A percentile compares a stretch with the other conserved stretches of the same genome.
Conservation (phyloP, 2,113 vertebrate species). For the Ibidorhyncha struthersii region DNA sequence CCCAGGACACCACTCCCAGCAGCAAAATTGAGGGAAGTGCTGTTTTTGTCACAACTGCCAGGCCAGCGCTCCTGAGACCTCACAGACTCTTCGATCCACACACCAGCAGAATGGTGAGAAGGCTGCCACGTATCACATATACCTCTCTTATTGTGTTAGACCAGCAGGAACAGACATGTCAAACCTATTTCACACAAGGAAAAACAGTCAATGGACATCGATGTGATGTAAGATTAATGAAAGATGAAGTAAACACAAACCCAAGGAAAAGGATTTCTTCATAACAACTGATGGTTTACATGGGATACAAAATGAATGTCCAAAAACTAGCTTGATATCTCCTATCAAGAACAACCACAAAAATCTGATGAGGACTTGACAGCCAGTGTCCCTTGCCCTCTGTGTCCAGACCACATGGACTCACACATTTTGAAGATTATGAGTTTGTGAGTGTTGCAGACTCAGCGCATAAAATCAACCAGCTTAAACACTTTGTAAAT, state of each 20-base stretch:
- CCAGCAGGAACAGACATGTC: neutral
- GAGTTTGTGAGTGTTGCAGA: neutral
- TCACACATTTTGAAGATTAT: neutral
- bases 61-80: neutral
- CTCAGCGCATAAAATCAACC: neutral
- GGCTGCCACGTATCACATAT: neutral
- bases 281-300: neutral
- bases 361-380: neutral
- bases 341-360: neutral
- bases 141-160: neutral
- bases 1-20: neutral
- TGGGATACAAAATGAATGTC: neutral
- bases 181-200: neutral
- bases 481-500: neutral
- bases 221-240: neutral
- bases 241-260: neutral
- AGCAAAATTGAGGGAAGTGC: neutral
- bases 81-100: neutral
- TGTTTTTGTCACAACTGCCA: neutral
- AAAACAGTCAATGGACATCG: neutral
- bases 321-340: neutral
- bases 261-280: neutral
- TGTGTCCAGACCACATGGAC: neutral
- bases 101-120: neutral
- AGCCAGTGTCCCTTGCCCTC: neutral